These are phyloP conservation scores for Neogale vison DNA, from an alignment of 2,113 vertebrate species.

Conservation along the genomic window DNA sequence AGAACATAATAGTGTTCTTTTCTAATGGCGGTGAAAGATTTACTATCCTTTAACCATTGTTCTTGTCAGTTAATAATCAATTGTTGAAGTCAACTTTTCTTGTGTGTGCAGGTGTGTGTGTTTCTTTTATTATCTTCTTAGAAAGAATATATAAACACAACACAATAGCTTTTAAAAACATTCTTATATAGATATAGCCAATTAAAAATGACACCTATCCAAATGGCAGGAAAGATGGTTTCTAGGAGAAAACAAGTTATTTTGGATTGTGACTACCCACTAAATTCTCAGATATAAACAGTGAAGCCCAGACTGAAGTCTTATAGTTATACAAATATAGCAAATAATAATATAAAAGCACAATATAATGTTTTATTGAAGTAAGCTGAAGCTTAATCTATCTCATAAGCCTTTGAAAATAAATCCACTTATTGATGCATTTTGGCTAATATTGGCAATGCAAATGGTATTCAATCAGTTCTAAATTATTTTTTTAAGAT, in stretches of 20 bases:
- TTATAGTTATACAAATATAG: neutral
- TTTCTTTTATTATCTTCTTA: neutral
- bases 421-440: neutral
- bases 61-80: neutral
- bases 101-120: neutral
- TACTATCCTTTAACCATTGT: neutral
- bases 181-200: neutral
- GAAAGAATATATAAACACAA: neutral
- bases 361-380: neutral
- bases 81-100: neutral
- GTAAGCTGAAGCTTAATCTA: neutral
- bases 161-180: neutral
- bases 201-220: neutral
- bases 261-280: neutral
- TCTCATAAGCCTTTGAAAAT: neutral
- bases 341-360: neutral
- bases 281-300: constrained; percentile 10
- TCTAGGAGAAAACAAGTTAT: neutral
- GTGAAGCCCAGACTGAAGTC: neutral
- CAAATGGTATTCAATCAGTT: neutral
- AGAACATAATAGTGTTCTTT: neutral
- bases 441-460: neutral
- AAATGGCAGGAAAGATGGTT: neutral
- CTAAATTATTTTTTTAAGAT: constrained; percentile 28
- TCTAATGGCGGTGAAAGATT: neutral